A percentile compares a stretch with the other conserved stretches of the same genome.
Conservation (phyloP, 2,113 vertebrate species). For the Hyaena hyaena region DNA sequence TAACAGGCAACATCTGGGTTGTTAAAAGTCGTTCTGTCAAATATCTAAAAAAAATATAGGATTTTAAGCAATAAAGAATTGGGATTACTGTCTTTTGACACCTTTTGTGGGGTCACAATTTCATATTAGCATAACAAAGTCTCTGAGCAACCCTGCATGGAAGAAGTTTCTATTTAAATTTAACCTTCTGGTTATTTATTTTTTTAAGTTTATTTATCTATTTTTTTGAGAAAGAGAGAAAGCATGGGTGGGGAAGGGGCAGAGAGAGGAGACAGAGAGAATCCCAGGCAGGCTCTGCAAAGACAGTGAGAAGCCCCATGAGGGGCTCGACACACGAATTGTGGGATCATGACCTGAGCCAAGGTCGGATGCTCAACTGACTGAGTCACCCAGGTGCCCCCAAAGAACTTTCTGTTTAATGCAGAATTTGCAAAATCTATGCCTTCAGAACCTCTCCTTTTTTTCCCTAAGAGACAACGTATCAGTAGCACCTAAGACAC, state of each 20-base stretch:
- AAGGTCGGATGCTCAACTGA: no score
- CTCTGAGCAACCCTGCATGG: background rate
- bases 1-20: background rate
- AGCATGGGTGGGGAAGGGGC: no score
- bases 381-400: no score
- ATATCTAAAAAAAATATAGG: background rate
- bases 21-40: background rate
- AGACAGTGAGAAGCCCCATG: no score
- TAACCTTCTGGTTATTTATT: no score
- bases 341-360: no score
- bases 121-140: conserved; percentile 10
- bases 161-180: background rate
- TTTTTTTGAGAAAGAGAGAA: no score
- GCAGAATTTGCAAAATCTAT: background rate
- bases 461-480: background rate
- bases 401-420: background rate
- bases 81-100: background rate
- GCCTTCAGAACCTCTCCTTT: background rate
- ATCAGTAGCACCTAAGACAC: conserved; percentile 36
- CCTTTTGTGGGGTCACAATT: background rate
- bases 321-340: no score
- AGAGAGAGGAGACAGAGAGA: no score
- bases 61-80: background rate
- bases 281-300: no score
- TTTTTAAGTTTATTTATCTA: no score